phyloP scores from a whole-genome alignment of 2,113 vertebrate species.

The Elaphurus davidianus region DNA sequence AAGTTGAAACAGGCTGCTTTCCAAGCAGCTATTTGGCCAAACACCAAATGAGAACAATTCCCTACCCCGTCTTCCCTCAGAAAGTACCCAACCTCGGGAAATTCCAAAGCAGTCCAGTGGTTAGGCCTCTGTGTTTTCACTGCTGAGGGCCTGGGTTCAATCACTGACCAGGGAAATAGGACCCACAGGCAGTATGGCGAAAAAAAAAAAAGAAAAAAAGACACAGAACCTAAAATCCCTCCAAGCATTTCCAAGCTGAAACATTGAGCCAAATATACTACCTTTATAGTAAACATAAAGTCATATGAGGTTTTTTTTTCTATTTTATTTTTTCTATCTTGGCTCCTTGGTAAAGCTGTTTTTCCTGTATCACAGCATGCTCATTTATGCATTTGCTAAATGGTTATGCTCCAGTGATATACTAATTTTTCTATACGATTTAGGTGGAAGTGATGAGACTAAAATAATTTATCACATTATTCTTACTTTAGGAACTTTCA shows the following conservation, averaged over 20 bases:
- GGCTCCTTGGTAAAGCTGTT: background rate
- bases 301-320: background rate
- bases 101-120: background rate
- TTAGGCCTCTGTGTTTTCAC: background rate
- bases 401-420: background rate
- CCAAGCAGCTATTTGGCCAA: background rate
- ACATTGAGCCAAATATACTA: background rate
- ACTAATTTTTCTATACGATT: background rate
- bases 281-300: background rate
- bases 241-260: background rate
- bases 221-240: background rate
- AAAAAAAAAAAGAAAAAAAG: background rate
- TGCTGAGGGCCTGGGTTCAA: background rate
- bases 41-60: background rate
- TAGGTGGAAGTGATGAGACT: background rate
- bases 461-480: background rate
- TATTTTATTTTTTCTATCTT: background rate
- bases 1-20: background rate
- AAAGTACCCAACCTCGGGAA: background rate
- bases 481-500: background rate
- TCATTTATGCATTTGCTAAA: background rate
- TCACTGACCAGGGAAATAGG: background rate
- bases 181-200: background rate
- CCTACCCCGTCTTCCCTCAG: background rate
- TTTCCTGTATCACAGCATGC: background rate